Percentiles rank a stretch among this genome's conserved stretches.
phyloP scores from a whole-genome alignment of 2,888 invertebrate genomes.

The Tridacna crocea region DNA sequence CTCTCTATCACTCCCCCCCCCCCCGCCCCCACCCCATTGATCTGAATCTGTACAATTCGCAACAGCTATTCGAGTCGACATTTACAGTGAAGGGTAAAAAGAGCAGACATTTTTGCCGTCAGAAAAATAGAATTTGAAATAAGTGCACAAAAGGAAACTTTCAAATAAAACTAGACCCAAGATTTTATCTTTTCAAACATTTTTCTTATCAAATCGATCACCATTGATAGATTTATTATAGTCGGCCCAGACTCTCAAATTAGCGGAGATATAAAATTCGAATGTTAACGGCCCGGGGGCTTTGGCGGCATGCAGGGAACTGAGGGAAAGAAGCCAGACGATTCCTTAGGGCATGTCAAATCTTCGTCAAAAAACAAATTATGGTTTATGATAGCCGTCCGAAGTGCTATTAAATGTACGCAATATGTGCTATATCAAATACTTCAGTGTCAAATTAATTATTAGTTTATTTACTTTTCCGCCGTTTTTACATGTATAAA shows the following conservation, averaged over 20 bases:
- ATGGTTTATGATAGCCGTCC: slow-evolving; percentile 11
- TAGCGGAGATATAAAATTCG: slow-evolving; percentile 6
- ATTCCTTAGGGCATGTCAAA: slow-evolving; percentile 5
- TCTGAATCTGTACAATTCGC: too few species aligned
- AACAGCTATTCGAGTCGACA: too few species aligned
- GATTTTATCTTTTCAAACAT: not conserved
- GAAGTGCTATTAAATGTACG: slow-evolving; percentile 7
- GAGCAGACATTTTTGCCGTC: too few species aligned
- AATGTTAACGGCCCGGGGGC: slow-evolving; percentile 11
- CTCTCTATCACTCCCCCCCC: too few species aligned
- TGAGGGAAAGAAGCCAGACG: slow-evolving; percentile 7
- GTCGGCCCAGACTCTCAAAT: slow-evolving; percentile 14
- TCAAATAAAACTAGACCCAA: too few species aligned
- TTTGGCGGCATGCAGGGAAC: not conserved
- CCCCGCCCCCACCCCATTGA: too few species aligned
- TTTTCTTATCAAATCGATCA: slow-evolving; percentile 16
- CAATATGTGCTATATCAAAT: slow-evolving; percentile 14
- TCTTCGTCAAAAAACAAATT: not conserved
- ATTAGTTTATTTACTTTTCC: not conserved
- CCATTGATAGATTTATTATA: slow-evolving; percentile 14
- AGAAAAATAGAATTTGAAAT: too few species aligned
- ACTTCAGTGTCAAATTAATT: slow-evolving; percentile 10
- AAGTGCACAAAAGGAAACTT: too few species aligned
- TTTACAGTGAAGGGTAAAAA: too few species aligned
- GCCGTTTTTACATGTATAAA: too few species aligned